Evolutionary conservation across 2,888 invertebrate genomes (phyloP).

Genomic region (Myathropa florea): DNA sequence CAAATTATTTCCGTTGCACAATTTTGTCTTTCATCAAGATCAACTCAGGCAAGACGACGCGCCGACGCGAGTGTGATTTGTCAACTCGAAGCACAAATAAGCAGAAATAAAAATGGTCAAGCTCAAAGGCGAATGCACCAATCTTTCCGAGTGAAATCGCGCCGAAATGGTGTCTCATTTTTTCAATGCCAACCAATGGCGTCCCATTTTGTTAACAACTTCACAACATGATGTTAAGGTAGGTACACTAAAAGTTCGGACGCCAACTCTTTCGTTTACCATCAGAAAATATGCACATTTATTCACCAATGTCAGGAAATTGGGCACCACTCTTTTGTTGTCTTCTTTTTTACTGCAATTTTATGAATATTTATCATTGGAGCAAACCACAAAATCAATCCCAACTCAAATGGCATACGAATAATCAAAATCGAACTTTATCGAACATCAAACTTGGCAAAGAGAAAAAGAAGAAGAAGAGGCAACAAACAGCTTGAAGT

Average conservation of each 20-base stretch:
- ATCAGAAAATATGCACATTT: constrained; percentile 6
- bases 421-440: neutral
- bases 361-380: constrained; percentile 22
- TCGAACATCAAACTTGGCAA: constrained; percentile 1
- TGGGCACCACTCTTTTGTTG: neutral
- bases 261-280: constrained; percentile 18
- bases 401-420: neutral
- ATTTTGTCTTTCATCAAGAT: neutral
- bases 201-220: neutral
- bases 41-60: neutral
- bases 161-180: neutral
- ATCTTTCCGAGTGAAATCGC: neutral
- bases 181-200: constrained; percentile 33
- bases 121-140: constrained; percentile 54
- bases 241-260: constrained; percentile 4
- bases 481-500: neutral
- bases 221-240: neutral
- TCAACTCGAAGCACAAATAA: constrained; percentile 1
- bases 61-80: constrained; percentile 5
- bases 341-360: neutral
- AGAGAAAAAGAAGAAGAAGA: neutral
- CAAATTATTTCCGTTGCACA: neutral
- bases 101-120: constrained; percentile 22
- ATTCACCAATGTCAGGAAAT: constrained; percentile 25
- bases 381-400: neutral